Evolutionary conservation across 2,113 vertebrate genomes (phyloP), one percentile per base, ranked within the genome.

Genomic region (Zosterops hypoxanthus): DNA sequence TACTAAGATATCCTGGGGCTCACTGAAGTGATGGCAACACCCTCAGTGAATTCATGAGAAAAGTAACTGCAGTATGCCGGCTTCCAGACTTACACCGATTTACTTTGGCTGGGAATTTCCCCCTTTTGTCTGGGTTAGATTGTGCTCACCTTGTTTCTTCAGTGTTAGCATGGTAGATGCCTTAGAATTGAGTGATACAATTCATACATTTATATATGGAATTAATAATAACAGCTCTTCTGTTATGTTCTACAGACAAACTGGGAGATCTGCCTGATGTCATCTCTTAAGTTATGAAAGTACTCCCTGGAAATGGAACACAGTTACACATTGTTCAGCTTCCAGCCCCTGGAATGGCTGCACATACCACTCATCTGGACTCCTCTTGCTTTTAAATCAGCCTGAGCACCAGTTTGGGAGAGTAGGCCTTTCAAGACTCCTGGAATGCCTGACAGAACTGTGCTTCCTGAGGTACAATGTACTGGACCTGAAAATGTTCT

Each of bases 371-470:
- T 98, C 44, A 93, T 97, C 90, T 88, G 98, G 77, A 97, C 97
- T 65, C 83, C 94, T n/a, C 96, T 97, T 15, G 92, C 97, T 88
- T 94, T 98, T 85, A 99, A 99, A 95, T 98, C 98, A 26, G 98
- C 97, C 80, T 82, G 65, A 77, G 88, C 98, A 88, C 97, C 97
- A 33, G 41, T 98, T 53, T 98, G 98, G 65, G 97, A 97, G 69
- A 98, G 96, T 22, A 98, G 98, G 75, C 96, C 98, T 61, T 99
- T 99, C 69, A 96, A 60, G 98, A 6, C 97, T 10, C 98, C 79
- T 99, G 98, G 98, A 99, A 98, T 16, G 97, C 28, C 98, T 96
- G 2, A 95, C 98, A 56, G 98, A 98, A 78, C 92, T 98, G 73
- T 98, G 98, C 57, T 94, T 96, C 49, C 96, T 95, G 42, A 98